A percentile compares a stretch with the other conserved stretches of the same genome.
phyloP scores from a whole-genome alignment of 2,888 invertebrate genomes.

The Lottia scabra region DNA sequence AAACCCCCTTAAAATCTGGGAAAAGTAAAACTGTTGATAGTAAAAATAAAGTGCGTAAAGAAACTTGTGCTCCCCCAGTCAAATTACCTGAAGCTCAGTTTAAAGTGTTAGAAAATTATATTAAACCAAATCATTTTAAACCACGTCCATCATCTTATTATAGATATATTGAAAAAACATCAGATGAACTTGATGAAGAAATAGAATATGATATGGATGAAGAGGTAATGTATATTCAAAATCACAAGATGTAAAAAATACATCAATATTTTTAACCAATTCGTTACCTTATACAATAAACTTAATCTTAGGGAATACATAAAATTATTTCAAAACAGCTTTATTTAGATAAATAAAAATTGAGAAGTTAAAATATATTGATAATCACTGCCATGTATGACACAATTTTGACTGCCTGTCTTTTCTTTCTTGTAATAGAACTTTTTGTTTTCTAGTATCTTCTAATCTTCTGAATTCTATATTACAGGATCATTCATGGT shows the following conservation, averaged over 20 bases:
- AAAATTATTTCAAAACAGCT: too few relatives aligned
- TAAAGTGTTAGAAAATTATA: constrained; percentile 80
- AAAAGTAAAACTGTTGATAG: constrained; percentile 24
- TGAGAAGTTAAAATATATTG: too few relatives aligned
- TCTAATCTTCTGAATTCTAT: not conserved
- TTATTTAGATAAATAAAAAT: too few relatives aligned
- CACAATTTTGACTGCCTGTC: not conserved
- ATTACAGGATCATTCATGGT: constrained; percentile 87
- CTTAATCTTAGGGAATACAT: too few relatives aligned
- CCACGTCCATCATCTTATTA: constrained; percentile 86
- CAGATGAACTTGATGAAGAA: constrained; percentile 92
- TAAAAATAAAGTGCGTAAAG: constrained; percentile 48
- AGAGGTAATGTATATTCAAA: constrained; percentile 74
- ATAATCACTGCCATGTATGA: too few relatives aligned
- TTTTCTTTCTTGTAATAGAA: not conserved
- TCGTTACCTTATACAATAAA: too few relatives aligned
- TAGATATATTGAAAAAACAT: constrained; percentile 92
- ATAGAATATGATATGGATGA: constrained; percentile 98
- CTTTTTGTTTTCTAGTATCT: not conserved
- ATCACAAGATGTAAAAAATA: too few relatives aligned
- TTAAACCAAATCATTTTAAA: constrained; percentile 83
- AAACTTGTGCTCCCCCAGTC: constrained; percentile 34
- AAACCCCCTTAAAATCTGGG: constrained; percentile 42
- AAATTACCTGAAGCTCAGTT: constrained; percentile 80
- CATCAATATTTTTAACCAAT: too few relatives aligned